Evolutionary conservation across 2,113 vertebrate species (phyloP).

Genomic region (Brevimyrus niger): DNA sequence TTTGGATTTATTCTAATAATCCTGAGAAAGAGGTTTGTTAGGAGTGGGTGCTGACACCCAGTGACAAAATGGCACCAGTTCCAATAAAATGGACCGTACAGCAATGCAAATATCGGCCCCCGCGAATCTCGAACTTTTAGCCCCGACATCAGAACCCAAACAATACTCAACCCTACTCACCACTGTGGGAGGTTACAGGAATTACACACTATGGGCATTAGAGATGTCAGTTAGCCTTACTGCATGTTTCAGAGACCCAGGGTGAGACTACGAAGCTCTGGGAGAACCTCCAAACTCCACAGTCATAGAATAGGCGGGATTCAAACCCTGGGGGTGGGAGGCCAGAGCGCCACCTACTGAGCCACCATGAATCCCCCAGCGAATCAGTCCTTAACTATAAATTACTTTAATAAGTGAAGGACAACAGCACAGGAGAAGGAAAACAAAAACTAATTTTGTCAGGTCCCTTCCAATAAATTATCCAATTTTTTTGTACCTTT

Average conservation of each 20-base stretch:
- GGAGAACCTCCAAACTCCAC: not conserved
- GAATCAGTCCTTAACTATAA: not conserved
- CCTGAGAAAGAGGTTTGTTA: not conserved
- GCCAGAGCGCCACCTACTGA: not conserved
- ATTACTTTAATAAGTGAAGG: not conserved
- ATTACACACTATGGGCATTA: not conserved
- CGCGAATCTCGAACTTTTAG: not conserved
- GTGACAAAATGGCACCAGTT: not conserved
- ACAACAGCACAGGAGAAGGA: not conserved
- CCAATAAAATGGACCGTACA: not conserved
- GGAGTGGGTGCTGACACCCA: not conserved
- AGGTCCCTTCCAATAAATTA: not conserved
- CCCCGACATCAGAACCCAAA: not conserved
- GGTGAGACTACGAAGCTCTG: not conserved
- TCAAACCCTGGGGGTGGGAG: not conserved
- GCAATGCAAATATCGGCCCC: not conserved
- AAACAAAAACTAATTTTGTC: not conserved
- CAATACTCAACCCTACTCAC: not conserved
- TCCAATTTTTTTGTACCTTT: not conserved
- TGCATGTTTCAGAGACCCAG: not conserved
- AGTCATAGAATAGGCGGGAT: not conserved
- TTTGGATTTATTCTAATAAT: not conserved
- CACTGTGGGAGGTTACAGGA: not conserved
- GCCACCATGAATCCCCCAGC: not conserved
- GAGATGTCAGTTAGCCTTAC: not conserved